phyloP scores from a whole-genome alignment of 2,797 vertebrate genomes.

The Setipinna tenuifilis region DNA sequence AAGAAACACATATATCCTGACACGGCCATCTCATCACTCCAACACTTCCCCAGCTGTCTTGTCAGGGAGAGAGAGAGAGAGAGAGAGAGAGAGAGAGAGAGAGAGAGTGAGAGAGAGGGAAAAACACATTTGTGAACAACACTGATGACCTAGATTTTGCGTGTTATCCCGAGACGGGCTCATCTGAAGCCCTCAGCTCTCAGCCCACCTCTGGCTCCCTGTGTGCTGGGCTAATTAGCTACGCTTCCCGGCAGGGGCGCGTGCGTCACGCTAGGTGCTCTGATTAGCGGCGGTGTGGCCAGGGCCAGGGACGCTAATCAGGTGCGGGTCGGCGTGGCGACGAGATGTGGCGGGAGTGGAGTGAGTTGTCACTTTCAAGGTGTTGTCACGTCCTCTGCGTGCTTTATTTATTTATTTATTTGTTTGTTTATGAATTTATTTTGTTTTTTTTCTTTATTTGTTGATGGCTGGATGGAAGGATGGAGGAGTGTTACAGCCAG shows the following conservation, averaged over 20 bases:
- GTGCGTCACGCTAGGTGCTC: constrained; percentile 44
- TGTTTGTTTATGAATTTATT: constrained; percentile 16
- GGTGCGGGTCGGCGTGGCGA: constrained; percentile 40
- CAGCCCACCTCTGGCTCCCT: constrained; percentile 42
- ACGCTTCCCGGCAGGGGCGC: constrained; percentile 39
- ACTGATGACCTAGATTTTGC: constrained; percentile 52
- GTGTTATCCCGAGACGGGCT: constrained; percentile 40
- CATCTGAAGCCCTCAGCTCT: constrained; percentile 45
- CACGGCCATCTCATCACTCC: neutral
- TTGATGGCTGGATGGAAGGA: neutral
- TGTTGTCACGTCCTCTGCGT: neutral
- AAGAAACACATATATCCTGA: neutral
- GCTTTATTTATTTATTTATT: constrained; percentile 20
- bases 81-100: too few relatives aligned
- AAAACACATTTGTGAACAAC: constrained; percentile 32
- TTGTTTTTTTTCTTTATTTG: constrained; percentile 11
- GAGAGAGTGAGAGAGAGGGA: too few relatives aligned
- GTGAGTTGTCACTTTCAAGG: constrained; percentile 9
- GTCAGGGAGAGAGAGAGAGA: neutral
- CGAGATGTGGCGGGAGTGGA: neutral
- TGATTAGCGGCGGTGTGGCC: constrained; percentile 52
- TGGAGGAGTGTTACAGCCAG: constrained; percentile 38
- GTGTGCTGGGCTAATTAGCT: constrained; percentile 46
- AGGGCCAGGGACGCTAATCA: constrained; percentile 44
- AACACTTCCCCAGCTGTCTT: constrained; percentile 1